Evolutionary conservation across 2,888 invertebrate species (phyloP).

Genomic region (Volucella bombylans): DNA sequence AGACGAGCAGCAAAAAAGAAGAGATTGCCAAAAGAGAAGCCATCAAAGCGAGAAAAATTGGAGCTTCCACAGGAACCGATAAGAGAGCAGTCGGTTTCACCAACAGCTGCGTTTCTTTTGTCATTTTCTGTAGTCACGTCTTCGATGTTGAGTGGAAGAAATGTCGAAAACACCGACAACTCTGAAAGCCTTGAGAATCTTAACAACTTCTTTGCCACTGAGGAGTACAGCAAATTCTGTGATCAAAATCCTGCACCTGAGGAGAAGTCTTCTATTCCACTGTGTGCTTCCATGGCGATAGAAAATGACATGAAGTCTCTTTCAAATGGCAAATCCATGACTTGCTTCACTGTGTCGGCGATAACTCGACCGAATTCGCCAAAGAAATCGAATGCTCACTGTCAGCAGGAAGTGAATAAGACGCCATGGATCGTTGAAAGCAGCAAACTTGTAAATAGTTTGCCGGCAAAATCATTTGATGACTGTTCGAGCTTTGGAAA

Average conservation of each 20-base stretch:
- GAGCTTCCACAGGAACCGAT: conserved; percentile 84
- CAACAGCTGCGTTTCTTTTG: conserved; percentile 86
- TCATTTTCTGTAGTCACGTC: conserved; percentile 86
- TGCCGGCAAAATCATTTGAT: conserved; percentile 1
- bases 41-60: conserved; percentile 78
- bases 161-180: conserved; percentile 80
- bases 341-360: conserved; percentile 52
- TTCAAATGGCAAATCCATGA: conserved; percentile 48
- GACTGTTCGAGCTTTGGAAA: conserved; percentile 35
- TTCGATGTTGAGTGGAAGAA: conserved; percentile 81
- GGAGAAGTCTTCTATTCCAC: conserved; percentile 24
- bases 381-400: conserved; percentile 23
- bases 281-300: conserved; percentile 20
- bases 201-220: conserved; percentile 74
- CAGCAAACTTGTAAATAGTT: not conserved
- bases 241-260: conserved; percentile 56
- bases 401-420: not conserved
- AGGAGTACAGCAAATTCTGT: conserved; percentile 74
- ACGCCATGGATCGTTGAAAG: conserved; percentile 4
- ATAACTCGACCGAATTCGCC: conserved; percentile 60
- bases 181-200: conserved; percentile 74
- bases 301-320: conserved; percentile 11
- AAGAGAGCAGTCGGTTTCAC: conserved; percentile 86
- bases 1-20: conserved; percentile 5
- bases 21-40: not conserved